Conservation (phyloP, 2,113 vertebrate genomes). For the Rhinoptilus africanus region DNA sequence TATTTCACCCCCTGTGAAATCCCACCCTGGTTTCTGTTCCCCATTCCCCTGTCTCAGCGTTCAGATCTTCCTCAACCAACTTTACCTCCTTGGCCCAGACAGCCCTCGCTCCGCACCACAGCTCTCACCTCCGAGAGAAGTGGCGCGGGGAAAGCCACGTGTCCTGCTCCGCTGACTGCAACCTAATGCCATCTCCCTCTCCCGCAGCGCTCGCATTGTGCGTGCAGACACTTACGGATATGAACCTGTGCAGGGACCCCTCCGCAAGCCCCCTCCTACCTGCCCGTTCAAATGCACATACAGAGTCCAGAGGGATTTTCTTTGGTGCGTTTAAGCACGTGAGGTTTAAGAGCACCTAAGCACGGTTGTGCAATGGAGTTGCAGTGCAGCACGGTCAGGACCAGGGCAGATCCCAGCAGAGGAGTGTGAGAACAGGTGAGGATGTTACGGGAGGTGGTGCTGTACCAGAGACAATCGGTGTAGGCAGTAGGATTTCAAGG, state of each 20-base stretch:
- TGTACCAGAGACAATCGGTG: neutral
- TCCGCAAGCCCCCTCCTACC: neutral
- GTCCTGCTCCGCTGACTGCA: neutral
- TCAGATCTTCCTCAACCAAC: neutral
- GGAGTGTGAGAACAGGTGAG: neutral
- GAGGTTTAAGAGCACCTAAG: neutral
- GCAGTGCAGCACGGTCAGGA: rapidly evolving
- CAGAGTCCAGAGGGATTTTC: neutral
- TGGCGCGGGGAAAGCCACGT: rapidly evolving
- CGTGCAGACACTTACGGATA: rapidly evolving
- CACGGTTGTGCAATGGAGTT: rapidly evolving
- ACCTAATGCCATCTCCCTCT: neutral
- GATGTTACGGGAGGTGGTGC: neutral
- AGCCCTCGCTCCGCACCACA: rapidly evolving
- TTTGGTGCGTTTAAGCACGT: rapidly evolving
- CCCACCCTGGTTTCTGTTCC: neutral
- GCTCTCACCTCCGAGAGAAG: neutral
- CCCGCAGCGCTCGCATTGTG: rapidly evolving
- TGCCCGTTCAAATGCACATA: neutral
- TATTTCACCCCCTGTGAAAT: neutral
- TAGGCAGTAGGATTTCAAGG: neutral
- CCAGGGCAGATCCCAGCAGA: neutral
- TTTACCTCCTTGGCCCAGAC: neutral
- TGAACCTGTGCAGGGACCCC: rapidly evolving
- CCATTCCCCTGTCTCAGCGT: rapidly evolving